A percentile compares a stretch with the other conserved stretches of the same genome.
These are phyloP conservation scores for Bradypodion ventrale DNA, from an alignment of 2,797 vertebrate species.

Conservation along the genomic window DNA sequence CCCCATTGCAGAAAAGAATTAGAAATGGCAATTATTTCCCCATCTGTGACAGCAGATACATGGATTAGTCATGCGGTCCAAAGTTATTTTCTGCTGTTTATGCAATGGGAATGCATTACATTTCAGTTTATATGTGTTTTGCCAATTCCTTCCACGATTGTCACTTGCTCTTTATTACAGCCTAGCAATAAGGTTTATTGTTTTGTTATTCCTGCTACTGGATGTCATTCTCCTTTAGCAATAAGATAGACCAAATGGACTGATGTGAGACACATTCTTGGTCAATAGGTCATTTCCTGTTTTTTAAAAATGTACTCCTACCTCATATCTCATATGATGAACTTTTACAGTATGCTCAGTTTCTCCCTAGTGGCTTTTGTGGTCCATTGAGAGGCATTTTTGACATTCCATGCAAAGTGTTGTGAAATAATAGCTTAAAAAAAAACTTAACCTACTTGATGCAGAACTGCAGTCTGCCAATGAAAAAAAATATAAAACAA, in stretches of 20 bases:
- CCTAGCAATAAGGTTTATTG: rapidly evolving
- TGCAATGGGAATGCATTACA: background rate
- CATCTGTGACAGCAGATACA: background rate
- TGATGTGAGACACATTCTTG: constrained; percentile 41
- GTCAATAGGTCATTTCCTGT: constrained; percentile 50
- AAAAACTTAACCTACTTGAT: background rate
- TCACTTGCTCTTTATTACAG: background rate
- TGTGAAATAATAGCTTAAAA: constrained; percentile 19
- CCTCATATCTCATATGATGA: background rate
- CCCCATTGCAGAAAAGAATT: constrained; percentile 31
- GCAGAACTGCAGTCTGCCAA: background rate
- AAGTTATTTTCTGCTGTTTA: constrained; percentile 16
- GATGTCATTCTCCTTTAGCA: background rate
- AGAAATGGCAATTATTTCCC: background rate
- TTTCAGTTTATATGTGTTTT: constrained; percentile 11
- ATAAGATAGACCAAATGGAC: background rate
- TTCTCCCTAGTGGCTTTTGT: background rate
- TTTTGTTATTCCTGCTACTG: rapidly evolving
- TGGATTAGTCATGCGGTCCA: constrained; percentile 17
- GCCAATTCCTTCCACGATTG: background rate
- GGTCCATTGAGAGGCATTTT: background rate
- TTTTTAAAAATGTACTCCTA: background rate
- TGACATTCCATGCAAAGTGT: constrained; percentile 21
- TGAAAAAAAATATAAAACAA: constrained; percentile 6
- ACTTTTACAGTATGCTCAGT: background rate